Evolutionary conservation across 2,888 invertebrate species (phyloP).

Genomic region (Thyatira batis): DNA sequence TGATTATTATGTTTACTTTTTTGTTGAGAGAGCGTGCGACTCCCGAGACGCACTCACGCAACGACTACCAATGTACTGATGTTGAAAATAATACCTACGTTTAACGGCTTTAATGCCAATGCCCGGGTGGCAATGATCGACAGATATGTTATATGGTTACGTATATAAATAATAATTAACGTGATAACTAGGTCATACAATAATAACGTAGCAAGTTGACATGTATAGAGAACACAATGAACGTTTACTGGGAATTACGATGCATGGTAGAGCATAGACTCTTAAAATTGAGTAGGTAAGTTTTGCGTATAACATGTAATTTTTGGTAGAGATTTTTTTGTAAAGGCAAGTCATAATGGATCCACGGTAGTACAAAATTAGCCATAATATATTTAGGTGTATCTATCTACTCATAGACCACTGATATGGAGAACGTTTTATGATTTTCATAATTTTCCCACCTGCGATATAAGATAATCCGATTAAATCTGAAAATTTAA

Average conservation of each 20-base stretch:
- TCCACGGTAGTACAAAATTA: too few relatives aligned
- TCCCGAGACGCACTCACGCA: slow-evolving; percentile 64
- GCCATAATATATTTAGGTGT: too few relatives aligned
- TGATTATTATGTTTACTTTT: slow-evolving; percentile 10
- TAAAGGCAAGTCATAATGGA: too few relatives aligned
- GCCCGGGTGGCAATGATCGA: slow-evolving; percentile 60
- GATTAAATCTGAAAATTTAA: background rate
- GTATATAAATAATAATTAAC: slow-evolving; percentile 34
- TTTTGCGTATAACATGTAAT: background rate
- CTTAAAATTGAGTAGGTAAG: too few relatives aligned
- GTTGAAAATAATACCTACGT: slow-evolving; percentile 43
- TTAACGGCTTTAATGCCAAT: slow-evolving; percentile 54
- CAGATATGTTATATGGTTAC: slow-evolving; percentile 29
- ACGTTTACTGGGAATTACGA: background rate
- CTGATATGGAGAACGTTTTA: too few relatives aligned
- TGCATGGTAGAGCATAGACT: background rate
- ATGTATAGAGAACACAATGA: background rate
- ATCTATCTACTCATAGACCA: too few relatives aligned
- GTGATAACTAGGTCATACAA: slow-evolving; percentile 37
- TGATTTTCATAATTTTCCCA: background rate
- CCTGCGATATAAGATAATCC: background rate
- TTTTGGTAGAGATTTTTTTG: too few relatives aligned
- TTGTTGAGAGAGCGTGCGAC: slow-evolving; percentile 49
- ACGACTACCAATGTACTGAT: slow-evolving; percentile 54
- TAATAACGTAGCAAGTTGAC: background rate